These are phyloP conservation scores for Glyphotaelius pellucidus DNA, from an alignment of 2,888 invertebrate species.

Conservation along the genomic window DNA sequence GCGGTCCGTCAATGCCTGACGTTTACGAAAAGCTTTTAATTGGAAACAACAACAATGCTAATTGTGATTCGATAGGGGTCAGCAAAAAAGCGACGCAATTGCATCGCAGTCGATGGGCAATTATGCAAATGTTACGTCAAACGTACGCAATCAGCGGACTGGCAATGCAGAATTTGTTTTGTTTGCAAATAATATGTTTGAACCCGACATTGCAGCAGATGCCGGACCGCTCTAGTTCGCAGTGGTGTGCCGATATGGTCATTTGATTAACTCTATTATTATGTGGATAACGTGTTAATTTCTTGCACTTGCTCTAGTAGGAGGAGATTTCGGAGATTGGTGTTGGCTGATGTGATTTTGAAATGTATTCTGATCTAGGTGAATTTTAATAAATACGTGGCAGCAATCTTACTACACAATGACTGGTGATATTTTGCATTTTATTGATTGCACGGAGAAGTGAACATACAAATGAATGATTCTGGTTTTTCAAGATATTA, in stretches of 20 bases:
- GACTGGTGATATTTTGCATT: too few relatives aligned
- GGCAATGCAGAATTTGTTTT: slow-evolving; percentile 42
- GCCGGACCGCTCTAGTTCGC: neutral
- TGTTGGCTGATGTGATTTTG: too few relatives aligned
- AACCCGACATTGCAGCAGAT: slow-evolving; percentile 35
- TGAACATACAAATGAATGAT: too few relatives aligned
- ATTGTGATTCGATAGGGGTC: slow-evolving; percentile 43
- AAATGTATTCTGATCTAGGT: too few relatives aligned
- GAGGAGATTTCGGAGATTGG: too few relatives aligned
- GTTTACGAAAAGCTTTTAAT: slow-evolving; percentile 41
- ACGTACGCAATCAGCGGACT: slow-evolving; percentile 52
- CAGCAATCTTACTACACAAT: too few relatives aligned
- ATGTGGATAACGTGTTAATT: neutral
- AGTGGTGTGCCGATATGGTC: neutral
- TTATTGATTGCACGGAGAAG: too few relatives aligned
- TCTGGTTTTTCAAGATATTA: too few relatives aligned
- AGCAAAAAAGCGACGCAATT: slow-evolving; percentile 46
- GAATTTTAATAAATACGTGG: too few relatives aligned
- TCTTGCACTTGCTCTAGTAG: too few relatives aligned
- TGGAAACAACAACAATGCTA: slow-evolving; percentile 43
- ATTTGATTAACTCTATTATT: neutral
- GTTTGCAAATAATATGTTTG: slow-evolving; percentile 55
- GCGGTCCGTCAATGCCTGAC: neutral
- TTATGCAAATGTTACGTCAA: slow-evolving; percentile 58
- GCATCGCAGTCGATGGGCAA: slow-evolving; percentile 50